phyloP scores from a whole-genome alignment of 2,797 vertebrate genomes.

The Acanthurus tractus region DNA sequence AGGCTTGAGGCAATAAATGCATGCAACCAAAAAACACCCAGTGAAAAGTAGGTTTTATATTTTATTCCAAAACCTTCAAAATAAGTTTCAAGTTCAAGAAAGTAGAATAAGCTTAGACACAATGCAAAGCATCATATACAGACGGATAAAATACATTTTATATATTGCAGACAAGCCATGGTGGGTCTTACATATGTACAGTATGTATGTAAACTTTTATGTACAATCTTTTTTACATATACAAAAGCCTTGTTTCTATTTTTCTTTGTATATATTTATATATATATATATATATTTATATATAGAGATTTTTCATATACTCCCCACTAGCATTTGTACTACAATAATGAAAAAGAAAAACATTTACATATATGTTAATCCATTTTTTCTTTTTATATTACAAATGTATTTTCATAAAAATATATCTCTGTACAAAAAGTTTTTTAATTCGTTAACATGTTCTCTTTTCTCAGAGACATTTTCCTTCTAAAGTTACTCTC shows the following conservation, averaged over 20 bases:
- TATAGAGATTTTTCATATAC: slow-evolving; percentile 84
- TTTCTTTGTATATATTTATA: slow-evolving; percentile 88
- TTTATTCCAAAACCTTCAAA: slow-evolving; percentile 99
- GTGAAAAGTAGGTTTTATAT: slow-evolving; percentile 90
- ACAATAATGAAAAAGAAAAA: slow-evolving; percentile 97
- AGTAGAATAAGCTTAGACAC: slow-evolving; percentile 96
- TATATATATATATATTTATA: slow-evolving; percentile 78
- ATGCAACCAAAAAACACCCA: slow-evolving; percentile 32
- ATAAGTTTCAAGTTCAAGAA: slow-evolving; percentile 99
- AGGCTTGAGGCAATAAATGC: background rate
- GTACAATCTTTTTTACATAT: slow-evolving; percentile 99
- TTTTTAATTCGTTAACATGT: slow-evolving; percentile 76
- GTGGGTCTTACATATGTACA: slow-evolving; percentile 99
- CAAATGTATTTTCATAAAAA: slow-evolving; percentile 99
- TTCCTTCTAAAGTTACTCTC: slow-evolving; percentile 59
- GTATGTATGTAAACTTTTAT: slow-evolving; percentile 96
- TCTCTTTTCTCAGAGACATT: slow-evolving; percentile 72
- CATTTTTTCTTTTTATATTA: slow-evolving; percentile 93
- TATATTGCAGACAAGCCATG: slow-evolving; percentile 98
- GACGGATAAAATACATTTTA: slow-evolving; percentile 99
- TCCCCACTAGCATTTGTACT: slow-evolving; percentile 94
- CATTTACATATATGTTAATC: slow-evolving; percentile 94
- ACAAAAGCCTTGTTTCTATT: slow-evolving; percentile 93
- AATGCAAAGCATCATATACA: slow-evolving; percentile 99
- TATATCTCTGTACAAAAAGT: slow-evolving; percentile 99